phyloP scores from a whole-genome alignment of 2,113 vertebrate genomes.

The Varanus salvator region DNA sequence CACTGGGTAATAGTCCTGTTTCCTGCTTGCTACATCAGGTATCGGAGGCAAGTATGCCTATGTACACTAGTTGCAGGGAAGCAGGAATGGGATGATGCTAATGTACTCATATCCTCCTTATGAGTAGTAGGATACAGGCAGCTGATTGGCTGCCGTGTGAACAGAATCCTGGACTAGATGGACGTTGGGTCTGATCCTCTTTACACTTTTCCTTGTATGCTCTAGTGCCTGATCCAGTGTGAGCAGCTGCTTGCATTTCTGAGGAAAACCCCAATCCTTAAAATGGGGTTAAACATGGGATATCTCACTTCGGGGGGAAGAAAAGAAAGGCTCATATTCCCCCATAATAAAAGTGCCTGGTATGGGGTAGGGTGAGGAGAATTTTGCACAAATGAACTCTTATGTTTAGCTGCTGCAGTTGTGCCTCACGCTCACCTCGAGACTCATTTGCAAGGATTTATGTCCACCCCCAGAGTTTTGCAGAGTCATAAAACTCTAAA shows the following conservation, averaged over 20 bases:
- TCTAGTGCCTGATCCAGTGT: neutral
- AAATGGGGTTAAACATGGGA: neutral
- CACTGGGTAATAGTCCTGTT: too few relatives aligned
- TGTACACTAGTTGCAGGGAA: too few relatives aligned
- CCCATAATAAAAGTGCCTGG: neutral
- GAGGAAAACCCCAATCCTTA: neutral
- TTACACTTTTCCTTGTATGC: neutral
- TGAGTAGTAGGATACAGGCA: too few relatives aligned
- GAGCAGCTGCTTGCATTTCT: neutral
- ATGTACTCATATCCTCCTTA: too few relatives aligned
- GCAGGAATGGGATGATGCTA: too few relatives aligned
- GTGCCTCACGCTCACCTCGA: slow-evolving; percentile 12
- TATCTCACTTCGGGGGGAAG: neutral
- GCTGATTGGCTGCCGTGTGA: too few relatives aligned
- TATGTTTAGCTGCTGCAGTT: slow-evolving; percentile 24
- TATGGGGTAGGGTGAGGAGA: neutral
- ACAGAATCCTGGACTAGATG: too few relatives aligned
- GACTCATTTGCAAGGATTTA: slow-evolving; percentile 44
- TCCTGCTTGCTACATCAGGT: too few relatives aligned
- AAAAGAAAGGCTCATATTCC: neutral
- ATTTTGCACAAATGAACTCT: slow-evolving; percentile 38
- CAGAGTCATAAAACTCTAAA: slow-evolving; percentile 51
- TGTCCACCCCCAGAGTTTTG: slow-evolving; percentile 43
- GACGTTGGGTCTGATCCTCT: neutral
- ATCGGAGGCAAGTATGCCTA: neutral